Evolutionary conservation across 1,140 invertebrate species (phyloP), one percentile per base, ranked within the genome.

Genomic region (Stenopsyche tienmushanensis): DNA sequence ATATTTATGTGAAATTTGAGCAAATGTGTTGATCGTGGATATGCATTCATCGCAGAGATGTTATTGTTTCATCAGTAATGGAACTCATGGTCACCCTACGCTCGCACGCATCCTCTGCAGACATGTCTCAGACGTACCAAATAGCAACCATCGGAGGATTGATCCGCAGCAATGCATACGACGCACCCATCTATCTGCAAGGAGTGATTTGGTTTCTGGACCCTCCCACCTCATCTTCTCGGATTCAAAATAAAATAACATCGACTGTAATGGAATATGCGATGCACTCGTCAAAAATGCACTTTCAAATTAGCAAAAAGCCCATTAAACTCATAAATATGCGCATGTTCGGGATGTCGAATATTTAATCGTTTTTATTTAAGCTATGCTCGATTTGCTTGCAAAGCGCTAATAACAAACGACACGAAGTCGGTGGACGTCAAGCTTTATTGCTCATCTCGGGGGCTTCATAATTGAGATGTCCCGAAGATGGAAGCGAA

Each of bases 161-260:
- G 29, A 34, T 34, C 13, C 29, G 13, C 29, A 34, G 29, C 13
- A 34, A 34, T 34, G 29, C 29, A 13, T 34, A 34, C 13, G 29
- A 20, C 17, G 44, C 10, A 47, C 5, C 44, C 44, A 15, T 20
- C 17, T 47, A 47, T 47, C 10, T 47, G 44, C 18, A 20, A 13
- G 10, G 17, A 47, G 18, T 47, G 44, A 47, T 47, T 47, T 47
- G 10, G 44, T 20, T 47, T 47, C 18, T 21, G 23, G 52, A 54
- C 25, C 52, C 52, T 24, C 52, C 52, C 52, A 54, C 41, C 53
- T 57, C 53, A 57, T 57, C 25, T 23, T 57, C 17, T 20, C 2
- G 18, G 13, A 57, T 7, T 17, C 53, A 21, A 57, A 57, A 34
- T 25, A 57, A 57, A 57, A 57, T 39, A 25, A 18, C n/a, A 10